These are phyloP conservation scores for Cheilosia variabilis DNA, from an alignment of 2,888 invertebrate genomes.

Conservation along the genomic window DNA sequence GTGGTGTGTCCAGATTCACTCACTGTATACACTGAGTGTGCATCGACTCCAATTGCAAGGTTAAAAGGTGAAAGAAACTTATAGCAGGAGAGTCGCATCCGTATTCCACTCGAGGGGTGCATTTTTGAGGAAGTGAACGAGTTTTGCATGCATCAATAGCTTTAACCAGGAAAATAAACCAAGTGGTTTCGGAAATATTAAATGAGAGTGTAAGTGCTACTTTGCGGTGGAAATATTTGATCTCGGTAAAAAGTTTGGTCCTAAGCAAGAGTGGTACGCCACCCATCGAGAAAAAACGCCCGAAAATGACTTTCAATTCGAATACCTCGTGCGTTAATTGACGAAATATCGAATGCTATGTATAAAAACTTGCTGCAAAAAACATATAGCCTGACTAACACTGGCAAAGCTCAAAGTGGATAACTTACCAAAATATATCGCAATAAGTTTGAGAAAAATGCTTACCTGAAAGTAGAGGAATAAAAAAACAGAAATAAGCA, in stretches of 20 bases:
- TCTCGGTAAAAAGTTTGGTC: background rate
- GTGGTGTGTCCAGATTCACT: slow-evolving; percentile 39
- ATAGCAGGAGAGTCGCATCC: slow-evolving; percentile 38
- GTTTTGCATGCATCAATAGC: background rate
- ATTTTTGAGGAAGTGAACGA: slow-evolving; percentile 36
- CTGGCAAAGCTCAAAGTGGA: no score
- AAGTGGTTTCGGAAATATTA: background rate
- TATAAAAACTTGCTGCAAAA: no score
- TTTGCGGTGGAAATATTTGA: no score
- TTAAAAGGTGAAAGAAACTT: slow-evolving; percentile 68
- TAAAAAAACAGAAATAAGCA: background rate
- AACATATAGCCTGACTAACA: no score
- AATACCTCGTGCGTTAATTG: no score
- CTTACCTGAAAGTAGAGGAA: slow-evolving; percentile 1
- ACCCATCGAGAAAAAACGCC: background rate
- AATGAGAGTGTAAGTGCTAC: background rate
- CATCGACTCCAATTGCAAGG: slow-evolving; percentile 68
- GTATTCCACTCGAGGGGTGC: background rate
- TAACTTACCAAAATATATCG: background rate
- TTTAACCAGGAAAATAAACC: background rate
- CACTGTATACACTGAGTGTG: slow-evolving; percentile 30
- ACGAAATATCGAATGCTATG: no score
- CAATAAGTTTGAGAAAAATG: background rate
- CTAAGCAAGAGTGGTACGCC: background rate
- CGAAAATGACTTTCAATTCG: background rate